Evolutionary conservation across 2,113 vertebrate genomes (phyloP), one percentile per base, ranked within the genome.

Genomic region (Buteo buteo): DNA sequence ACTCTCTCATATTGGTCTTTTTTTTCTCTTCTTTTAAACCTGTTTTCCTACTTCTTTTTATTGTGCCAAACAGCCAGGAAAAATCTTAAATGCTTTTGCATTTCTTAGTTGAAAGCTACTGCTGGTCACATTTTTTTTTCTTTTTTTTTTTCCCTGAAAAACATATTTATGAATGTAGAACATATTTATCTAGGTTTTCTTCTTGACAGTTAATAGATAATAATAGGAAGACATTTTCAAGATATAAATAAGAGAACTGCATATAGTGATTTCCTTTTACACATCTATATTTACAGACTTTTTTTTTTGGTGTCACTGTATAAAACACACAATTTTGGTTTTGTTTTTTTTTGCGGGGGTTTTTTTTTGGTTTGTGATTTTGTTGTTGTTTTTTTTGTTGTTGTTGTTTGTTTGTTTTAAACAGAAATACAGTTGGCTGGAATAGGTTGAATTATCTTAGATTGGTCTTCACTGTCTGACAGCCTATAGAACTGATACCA

Each of bases 131-230:
- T 95, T 95, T 94, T 49, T 24, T 14, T 8, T 24, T 86, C 84
- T 14, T 31, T 85, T 88, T 16, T 44, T n/a, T 80, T 62, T 61
- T 76, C 81, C 84, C 86, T 93, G 83, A 96, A 95, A 88, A 95
- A 98, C 84, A 70, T 97, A 97, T 97, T 98, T 83, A 50, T 97
- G 95, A 97, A 94, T 96, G 93, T 97, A 93, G 94, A 95, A 97
- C 86, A 83, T 97, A 98, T 97, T 98, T 97, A 92, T 84, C 59
- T 90, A 95, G 90, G 85, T 96, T 97, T 97, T 83, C 71, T 92
- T 97, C 88, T 77, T 98, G 96, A 96, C 93, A 97, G 59, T 96
- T 97, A 97, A 97, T 98, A 97, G 96, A 98, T 97, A 91, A 96
- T 84, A 89, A 89, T 86, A 80, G 76, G 76, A 89, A 97, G 69